Base-by-base conservation (phyloP, 1,140 invertebrate genomes). In the Calliopsis andreniformis region DNA sequence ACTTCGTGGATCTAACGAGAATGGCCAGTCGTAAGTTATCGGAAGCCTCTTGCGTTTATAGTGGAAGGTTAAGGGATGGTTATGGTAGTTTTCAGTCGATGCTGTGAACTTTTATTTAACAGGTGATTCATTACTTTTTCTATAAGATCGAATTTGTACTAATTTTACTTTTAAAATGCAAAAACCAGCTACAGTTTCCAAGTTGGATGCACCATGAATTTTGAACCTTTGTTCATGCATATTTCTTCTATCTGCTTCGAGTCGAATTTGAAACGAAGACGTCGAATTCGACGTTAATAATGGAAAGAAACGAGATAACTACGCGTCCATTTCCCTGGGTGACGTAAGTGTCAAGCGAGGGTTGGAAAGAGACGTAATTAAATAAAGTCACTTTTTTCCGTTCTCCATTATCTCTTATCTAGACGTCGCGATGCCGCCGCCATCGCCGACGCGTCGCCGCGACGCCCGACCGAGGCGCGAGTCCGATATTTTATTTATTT, bases 401-500 rank as follows among this genome's bases (percentile, higher is more conserved):
- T 88, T 86, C 80, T 85, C 86, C 88, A 89, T 90, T 91, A 89
- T 89, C 87, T 88, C 82, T 91, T 89, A 90, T 92, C 88, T 84
- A 72, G 67, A 51, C 81, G 85, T 87, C 82, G 86, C 82, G 82
- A 87, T 82, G 84, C 86, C 83, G 70, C 30, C 35, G n/a, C n/a
- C n/a, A n/a, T n/a, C 80, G 85, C 87, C 84, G 85, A 83, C 78
- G 71, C 84, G 86, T 83, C 79, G 71, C 66, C 78, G 72, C 86
- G 84, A 88, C 78, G 70, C 43, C 39, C 72, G 73, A 80, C 73
- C 80, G 78, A 86, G 68, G 82, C 64, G 80, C 77, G 81, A 89
- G 86, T 20, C 85, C 87, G 88, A 92, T 92, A 92, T 91, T 92
- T 92, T 92, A 92, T 92, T 92, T 92, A 92, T 92, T 92, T 89